phyloP scores from a whole-genome alignment of 2,888 invertebrate genomes.

The Mimachlamys varia region DNA sequence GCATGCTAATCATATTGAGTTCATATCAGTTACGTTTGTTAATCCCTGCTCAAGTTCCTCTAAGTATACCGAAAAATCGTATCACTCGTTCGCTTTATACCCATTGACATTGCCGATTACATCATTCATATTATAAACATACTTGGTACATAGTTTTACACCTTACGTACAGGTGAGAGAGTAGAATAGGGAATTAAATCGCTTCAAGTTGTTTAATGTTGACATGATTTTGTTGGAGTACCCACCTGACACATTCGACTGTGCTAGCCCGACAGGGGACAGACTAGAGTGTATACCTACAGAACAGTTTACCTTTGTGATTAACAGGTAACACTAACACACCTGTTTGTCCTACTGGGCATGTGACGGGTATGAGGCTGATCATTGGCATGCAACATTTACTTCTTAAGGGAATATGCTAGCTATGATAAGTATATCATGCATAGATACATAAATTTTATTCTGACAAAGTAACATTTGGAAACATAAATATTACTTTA shows the following conservation, averaged over 20 bases:
- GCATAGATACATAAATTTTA: no score
- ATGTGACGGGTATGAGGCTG: background rate
- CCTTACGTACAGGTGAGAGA: background rate
- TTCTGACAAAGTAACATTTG: no score
- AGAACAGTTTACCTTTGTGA: slow-evolving; percentile 19
- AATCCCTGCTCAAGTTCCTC: background rate
- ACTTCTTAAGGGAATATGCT: no score
- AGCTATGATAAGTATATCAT: no score
- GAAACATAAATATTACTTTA: no score
- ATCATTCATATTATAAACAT: background rate
- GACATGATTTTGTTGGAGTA: background rate
- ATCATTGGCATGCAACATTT: no score
- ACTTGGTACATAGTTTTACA: background rate
- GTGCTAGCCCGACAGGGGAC: background rate
- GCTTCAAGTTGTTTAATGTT: background rate
- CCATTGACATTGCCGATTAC: background rate
- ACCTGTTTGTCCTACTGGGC: background rate
- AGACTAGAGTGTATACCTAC: background rate
- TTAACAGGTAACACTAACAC: background rate
- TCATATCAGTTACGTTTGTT: background rate
- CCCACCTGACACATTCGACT: background rate
- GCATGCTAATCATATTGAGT: background rate
- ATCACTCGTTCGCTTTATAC: background rate
- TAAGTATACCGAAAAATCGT: background rate
- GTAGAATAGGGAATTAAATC: background rate